Base-by-base conservation (phyloP, 2,797 vertebrate species). In the Meriones psammophilus region DNA sequence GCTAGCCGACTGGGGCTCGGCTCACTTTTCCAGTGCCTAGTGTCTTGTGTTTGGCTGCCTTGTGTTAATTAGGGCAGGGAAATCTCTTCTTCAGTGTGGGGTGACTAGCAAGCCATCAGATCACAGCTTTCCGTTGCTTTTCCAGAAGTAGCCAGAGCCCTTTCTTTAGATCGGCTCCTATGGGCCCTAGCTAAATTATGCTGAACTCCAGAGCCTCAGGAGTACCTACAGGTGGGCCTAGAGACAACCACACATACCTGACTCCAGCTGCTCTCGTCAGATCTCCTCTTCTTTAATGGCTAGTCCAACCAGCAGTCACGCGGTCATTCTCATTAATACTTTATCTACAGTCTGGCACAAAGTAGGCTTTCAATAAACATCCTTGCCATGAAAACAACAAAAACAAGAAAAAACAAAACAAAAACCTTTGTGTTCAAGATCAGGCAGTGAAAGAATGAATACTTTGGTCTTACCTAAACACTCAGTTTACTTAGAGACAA, bases 381-480 rank as follows among this genome's bases (percentile, higher is more conserved):
- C 42, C 87, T 79, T 88, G 13, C 30, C 39, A 36, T 17, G 33
- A 94, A 94, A 17, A 17, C 12, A 58, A 58, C 7, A 50, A 50
- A 50, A 58, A 58, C 50, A 50, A 50, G 50, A 96, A 91, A 94
- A 93, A 58, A 58, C 42, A 76, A 76, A 76, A 42, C 73, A 92
- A 92, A 58, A 81, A 46, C 83, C 93, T 90, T 68, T 97, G 88
- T 97, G 90, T 97, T 93, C 90, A 64, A 30, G 64, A 17, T 46
- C 68, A 33, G 87, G 89, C 92, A 92, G 39, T 24, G 54, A 77
- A 79, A 81, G 77, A 96, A 88, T 87, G 77, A 96, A 88, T 87
- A 71, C 69, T 94, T 86, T 92, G 86, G 68, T 93, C 93, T 96
- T 93, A 90, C 58, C 74, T 64, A 95, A 91, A 97, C 95, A 74